These are phyloP conservation scores for Mormyrus hasselquistii DNA, from an alignment of 2,797 vertebrate species.

Conservation along the genomic window DNA sequence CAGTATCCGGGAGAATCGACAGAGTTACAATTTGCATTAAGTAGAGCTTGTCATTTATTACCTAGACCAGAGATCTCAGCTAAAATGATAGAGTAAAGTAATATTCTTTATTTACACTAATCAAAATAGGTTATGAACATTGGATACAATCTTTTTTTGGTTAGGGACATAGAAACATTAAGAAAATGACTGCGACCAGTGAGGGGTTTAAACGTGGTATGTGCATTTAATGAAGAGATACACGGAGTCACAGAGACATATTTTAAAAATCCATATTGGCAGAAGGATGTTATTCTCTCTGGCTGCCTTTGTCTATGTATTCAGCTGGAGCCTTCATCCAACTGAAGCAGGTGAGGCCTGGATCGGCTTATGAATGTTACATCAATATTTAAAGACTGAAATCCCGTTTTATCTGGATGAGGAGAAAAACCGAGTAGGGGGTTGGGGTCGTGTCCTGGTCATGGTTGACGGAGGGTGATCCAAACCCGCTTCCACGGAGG, in stretches of 20 bases:
- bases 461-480: neutral
- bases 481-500: neutral
- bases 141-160: neutral
- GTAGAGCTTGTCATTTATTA: neutral
- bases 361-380: neutral
- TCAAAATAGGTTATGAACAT: neutral
- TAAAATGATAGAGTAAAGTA: neutral
- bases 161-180: neutral
- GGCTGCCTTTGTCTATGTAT: neutral
- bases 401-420: neutral
- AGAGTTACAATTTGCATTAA: neutral
- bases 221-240: neutral
- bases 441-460: neutral
- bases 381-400: conserved; percentile 6
- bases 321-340: neutral
- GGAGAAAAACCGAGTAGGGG: neutral
- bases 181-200: neutral
- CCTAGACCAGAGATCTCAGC: neutral
- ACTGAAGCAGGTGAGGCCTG: neutral
- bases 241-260: neutral
- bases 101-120: neutral
- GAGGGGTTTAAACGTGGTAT: neutral
- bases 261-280: neutral
- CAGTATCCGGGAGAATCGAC: neutral
- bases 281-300: neutral